These are phyloP conservation scores for Leptatherina wallacei DNA, from an alignment of 2,797 vertebrate genomes.

Conservation along the genomic window DNA sequence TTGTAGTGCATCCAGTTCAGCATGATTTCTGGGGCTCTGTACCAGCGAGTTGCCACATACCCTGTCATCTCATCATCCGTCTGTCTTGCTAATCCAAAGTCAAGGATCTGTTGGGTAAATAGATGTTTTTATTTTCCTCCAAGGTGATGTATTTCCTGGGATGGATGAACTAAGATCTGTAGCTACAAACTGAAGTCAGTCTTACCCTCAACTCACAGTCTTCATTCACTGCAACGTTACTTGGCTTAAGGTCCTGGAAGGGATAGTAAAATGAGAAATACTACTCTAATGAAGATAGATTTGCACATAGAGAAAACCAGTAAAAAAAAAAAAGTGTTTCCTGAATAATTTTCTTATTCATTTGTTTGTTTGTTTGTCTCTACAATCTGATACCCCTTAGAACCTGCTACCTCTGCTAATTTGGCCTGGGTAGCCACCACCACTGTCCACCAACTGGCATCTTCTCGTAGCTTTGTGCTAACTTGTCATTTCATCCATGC, in stretches of 20 bases:
- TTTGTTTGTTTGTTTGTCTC: no score
- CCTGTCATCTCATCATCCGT: slow-evolving; percentile 99
- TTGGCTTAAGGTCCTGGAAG: slow-evolving; percentile 95
- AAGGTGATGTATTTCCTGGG: background rate
- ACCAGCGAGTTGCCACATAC: slow-evolving; percentile 98
- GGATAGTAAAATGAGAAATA: slow-evolving; percentile 6
- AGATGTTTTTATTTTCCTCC: background rate
- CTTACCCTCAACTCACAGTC: slow-evolving; percentile 96
- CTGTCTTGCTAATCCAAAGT: slow-evolving; percentile 96
- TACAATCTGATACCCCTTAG: no score
- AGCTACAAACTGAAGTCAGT: slow-evolving; percentile 18
- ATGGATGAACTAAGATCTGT: background rate
- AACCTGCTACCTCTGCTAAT: no score
- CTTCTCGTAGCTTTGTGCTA: no score
- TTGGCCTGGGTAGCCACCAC: no score
- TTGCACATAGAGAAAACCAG: no score
- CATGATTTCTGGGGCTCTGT: slow-evolving; percentile 98
- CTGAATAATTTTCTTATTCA: no score
- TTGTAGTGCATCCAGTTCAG: slow-evolving; percentile 99
- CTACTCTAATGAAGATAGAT: background rate
- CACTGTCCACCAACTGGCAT: no score
- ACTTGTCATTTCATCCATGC: no score
- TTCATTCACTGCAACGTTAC: slow-evolving; percentile 97
- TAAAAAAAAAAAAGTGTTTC: background rate
- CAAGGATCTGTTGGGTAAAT: slow-evolving; percentile 88